A percentile compares a stretch with the other conserved stretches of the same genome.
Conservation (phyloP, 1,140 invertebrate genomes). For the Batillaria attramentaria region DNA sequence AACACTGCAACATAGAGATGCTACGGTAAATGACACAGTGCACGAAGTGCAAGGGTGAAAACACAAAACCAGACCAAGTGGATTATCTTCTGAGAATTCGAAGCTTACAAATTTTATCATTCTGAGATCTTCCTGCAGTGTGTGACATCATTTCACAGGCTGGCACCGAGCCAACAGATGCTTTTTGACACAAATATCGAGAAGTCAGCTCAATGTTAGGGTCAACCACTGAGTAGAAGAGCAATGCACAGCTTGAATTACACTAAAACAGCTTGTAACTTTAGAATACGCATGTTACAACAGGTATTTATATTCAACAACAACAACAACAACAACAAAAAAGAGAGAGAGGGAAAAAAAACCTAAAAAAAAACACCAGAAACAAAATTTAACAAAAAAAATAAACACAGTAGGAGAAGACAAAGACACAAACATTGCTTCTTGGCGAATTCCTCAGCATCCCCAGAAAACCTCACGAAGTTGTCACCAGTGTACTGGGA, state of each 20-base stretch:
- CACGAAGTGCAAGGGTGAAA: neutral
- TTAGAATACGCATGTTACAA: too few species aligned
- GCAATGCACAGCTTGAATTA: too few species aligned
- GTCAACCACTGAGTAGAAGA: too few species aligned
- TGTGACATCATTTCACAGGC: too few species aligned
- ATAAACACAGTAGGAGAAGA: neutral
- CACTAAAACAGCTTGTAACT: too few species aligned
- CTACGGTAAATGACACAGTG: neutral
- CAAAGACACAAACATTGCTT: slow-evolving; percentile 79
- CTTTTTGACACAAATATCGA: too few species aligned
- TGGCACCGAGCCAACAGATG: too few species aligned
- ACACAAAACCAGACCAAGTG: neutral
- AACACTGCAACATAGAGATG: slow-evolving; percentile 78
- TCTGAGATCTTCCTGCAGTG: too few species aligned
- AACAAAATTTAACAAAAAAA: neutral
- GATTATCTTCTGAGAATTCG: neutral
- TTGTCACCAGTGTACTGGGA: slow-evolving; percentile 95
- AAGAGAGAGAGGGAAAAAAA: too few species aligned
- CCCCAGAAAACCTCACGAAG: slow-evolving; percentile 93
- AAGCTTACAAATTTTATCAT: neutral
- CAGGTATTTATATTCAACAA: too few species aligned
- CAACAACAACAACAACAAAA: too few species aligned
- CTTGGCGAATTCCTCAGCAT: slow-evolving; percentile 90
- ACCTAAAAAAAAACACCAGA: neutral
- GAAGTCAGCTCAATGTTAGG: too few species aligned